phyloP scores from a whole-genome alignment of 2,888 invertebrate species.

The Syrista parreyssii region DNA sequence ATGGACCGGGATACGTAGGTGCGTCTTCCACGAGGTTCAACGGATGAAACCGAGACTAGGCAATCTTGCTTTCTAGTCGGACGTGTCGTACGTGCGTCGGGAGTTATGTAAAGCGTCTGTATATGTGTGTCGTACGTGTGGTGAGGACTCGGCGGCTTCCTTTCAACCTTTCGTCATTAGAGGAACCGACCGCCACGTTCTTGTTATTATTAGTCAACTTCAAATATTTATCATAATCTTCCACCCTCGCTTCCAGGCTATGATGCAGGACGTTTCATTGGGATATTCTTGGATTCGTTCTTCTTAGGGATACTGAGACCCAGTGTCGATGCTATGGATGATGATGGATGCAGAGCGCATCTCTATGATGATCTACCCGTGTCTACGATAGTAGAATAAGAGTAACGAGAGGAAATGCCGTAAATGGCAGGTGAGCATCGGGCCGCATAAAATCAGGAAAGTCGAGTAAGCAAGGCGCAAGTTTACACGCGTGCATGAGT shows the following conservation, averaged over 20 bases:
- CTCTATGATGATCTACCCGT: neutral
- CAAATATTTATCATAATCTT: constrained; percentile 59
- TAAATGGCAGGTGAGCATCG: neutral
- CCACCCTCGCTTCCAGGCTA: constrained; percentile 24
- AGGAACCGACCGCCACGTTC: constrained; percentile 24
- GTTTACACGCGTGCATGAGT: constrained; percentile 30
- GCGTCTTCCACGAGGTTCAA: neutral
- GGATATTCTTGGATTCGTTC: constrained; percentile 32
- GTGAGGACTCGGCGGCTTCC: constrained; percentile 37
- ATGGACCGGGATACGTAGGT: neutral
- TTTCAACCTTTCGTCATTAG: constrained; percentile 45
- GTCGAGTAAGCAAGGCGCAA: constrained; percentile 17
- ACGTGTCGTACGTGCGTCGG: neutral
- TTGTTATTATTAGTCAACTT: constrained; percentile 60
- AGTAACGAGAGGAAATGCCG: neutral
- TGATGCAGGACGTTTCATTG: neutral
- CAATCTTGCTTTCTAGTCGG: neutral
- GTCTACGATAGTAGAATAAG: neutral
- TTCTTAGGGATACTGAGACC: constrained; percentile 15
- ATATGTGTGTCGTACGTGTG: constrained; percentile 30
- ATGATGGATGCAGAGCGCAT: neutral
- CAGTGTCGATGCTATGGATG: neutral
- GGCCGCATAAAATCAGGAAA: neutral
- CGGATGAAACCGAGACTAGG: neutral
- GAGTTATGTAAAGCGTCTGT: constrained; percentile 43